Evolutionary conservation across 1,140 invertebrate species (phyloP).

Genomic region (Listronotus oregonensis): DNA sequence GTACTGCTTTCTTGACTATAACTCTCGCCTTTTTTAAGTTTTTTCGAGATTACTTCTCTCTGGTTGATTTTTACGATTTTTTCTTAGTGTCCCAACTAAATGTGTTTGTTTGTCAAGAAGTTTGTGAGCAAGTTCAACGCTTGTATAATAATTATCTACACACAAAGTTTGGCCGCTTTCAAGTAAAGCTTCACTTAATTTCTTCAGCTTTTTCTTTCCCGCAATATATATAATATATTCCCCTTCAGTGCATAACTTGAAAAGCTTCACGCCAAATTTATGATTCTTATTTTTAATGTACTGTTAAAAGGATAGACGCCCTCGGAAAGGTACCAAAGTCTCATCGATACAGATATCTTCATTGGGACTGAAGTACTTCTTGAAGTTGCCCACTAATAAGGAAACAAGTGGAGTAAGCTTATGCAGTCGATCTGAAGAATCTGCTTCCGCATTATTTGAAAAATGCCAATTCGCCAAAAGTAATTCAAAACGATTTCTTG

Average conservation of each 20-base stretch:
- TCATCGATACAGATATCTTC: conserved; percentile 55
- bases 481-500: conserved; percentile 53
- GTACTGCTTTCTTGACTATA: conserved; percentile 15
- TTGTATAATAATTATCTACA: conserved; percentile 56
- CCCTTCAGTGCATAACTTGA: conserved; percentile 52
- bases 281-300: conserved; percentile 54
- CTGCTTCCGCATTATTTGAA: conserved; percentile 38
- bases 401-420: conserved; percentile 50
- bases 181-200: conserved; percentile 38
- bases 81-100: conserved; percentile 49
- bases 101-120: conserved; percentile 51
- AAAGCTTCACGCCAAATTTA: conserved; percentile 56
- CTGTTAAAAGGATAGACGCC: conserved; percentile 52
- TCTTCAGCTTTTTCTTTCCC: conserved; percentile 40
- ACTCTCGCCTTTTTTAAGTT: conserved; percentile 25
- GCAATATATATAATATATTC: conserved; percentile 56
- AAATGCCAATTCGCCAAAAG: conserved; percentile 54
- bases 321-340: conserved; percentile 54
- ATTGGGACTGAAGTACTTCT: conserved; percentile 49
- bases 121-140: conserved; percentile 47
- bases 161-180: conserved; percentile 49
- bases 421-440: conserved; percentile 44
- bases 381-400: conserved; percentile 46
- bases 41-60: conserved; percentile 35
- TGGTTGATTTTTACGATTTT: conserved; percentile 44